Base-by-base conservation (phyloP, 2,888 invertebrate genomes). In the Thecocarcelia acutangulata region DNA sequence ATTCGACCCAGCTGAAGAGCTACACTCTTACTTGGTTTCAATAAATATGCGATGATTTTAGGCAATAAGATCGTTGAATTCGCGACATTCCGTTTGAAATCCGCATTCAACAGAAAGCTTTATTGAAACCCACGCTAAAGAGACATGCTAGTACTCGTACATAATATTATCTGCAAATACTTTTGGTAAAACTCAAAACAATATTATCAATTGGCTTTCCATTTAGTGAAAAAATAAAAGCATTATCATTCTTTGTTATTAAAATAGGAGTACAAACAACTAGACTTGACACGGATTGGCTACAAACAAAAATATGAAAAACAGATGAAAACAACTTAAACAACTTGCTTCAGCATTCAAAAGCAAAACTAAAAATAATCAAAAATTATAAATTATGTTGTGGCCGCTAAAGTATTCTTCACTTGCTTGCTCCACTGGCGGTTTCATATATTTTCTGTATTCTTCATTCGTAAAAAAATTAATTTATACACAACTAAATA, bases 321-420 rank as follows among this genome's bases (percentile, higher is more conserved):
- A 15, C 58, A 75, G 40, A 50, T 42, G 44, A 19, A 46, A 74
- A 48, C 33, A 28, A 52, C 52, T 61, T 17, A 42, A 17, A 70
- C n/a, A n/a, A n/a, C n/a, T 15, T 37, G 21, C 37, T 24, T 56
- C 54, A 56, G 19, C 44, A 44, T 44, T 73, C n/a, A 37, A 37
- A 33, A 74, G 46, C 19, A 44, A n/a, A 4, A 44, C 50, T 72
- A 52, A 59, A 37, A 59, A 9, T 40, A 42, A 52, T 17, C 40
- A 17, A 46, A 59, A 40, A 2, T 50, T 58, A 40, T 46, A 21
- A 8, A n/a, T 59, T 13, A 50, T 54, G 42, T n/a, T 63, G 56
- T 37, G 11, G 52, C 5, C 33, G n/a, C 63, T 73, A 44, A 78
- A 73, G 58, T 78, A 73, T 78, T 74, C 78, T 77, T 52, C 63